phyloP scores from a whole-genome alignment of 2,888 invertebrate genomes.

The Formica aserva region DNA sequence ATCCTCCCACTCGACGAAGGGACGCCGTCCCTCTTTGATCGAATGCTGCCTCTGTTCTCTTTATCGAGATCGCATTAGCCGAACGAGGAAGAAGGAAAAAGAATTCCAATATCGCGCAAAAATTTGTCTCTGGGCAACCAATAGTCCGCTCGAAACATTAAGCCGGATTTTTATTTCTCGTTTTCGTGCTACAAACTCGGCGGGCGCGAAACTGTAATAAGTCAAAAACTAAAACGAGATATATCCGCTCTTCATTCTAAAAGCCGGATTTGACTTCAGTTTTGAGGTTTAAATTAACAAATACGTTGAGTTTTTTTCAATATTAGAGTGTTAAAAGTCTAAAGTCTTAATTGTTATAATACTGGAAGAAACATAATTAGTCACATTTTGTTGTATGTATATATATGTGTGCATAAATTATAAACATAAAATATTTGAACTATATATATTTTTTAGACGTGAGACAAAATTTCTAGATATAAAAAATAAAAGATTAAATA shows the following conservation, averaged over 20 bases:
- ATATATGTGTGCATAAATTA: background rate
- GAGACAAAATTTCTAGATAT: background rate
- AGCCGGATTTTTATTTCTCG: constrained; percentile 50
- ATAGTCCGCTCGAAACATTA: constrained; percentile 49
- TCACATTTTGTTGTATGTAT: too few relatives aligned
- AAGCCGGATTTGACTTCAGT: constrained; percentile 46
- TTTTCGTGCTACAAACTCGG: constrained; percentile 36
- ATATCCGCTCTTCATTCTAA: constrained; percentile 33
- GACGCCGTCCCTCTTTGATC: constrained; percentile 57
- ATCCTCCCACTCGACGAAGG: constrained; percentile 48
- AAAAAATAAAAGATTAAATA: background rate
- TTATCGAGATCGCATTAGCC: constrained; percentile 62
- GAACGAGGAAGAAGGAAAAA: background rate
- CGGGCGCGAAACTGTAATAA: constrained; percentile 51
- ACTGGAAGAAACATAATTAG: background rate
- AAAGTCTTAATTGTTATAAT: background rate
- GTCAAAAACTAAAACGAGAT: constrained; percentile 47
- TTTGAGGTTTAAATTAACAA: constrained; percentile 42
- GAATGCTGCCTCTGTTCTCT: constrained; percentile 47
- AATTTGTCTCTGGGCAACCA: constrained; percentile 47
- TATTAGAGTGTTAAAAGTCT: constrained; percentile 4
- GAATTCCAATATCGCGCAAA: constrained; percentile 56
- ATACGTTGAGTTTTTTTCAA: constrained; percentile 3
- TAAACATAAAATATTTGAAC: background rate
- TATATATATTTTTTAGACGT: background rate